These are phyloP conservation scores for Glossosoma conforme DNA, from an alignment of 1,140 invertebrate genomes.

Conservation along the genomic window DNA sequence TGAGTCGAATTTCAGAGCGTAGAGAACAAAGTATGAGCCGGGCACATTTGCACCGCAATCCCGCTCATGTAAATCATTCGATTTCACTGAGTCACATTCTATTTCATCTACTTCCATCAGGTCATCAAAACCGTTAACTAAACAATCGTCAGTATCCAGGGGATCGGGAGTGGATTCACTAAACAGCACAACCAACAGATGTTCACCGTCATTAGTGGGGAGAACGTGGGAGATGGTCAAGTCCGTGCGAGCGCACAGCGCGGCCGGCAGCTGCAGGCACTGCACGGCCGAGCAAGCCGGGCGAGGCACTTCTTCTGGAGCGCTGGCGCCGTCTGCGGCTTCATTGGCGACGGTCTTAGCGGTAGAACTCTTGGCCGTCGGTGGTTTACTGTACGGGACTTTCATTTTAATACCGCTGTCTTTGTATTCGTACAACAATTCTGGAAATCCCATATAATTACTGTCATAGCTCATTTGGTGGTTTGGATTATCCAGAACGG, in stretches of 20 bases:
- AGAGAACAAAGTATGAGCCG: conserved; percentile 42
- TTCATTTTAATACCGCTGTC: conserved; percentile 30
- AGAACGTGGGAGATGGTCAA: conserved; percentile 56
- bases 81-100: conserved; percentile 8
- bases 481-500: conserved; percentile 16
- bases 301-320: conserved; percentile 38
- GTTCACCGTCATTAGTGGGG: conserved; percentile 58
- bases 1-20: conserved; percentile 53
- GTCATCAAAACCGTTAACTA: conserved; percentile 30
- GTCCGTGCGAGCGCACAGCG: conserved; percentile 43
- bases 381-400: conserved; percentile 27
- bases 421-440: conserved; percentile 28
- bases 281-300: conserved; percentile 43
- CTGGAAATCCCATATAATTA: conserved; percentile 21
- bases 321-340: conserved; percentile 42
- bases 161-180: conserved; percentile 30
- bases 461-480: conserved; percentile 10
- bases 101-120: conserved; percentile 46
- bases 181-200: conserved; percentile 60
- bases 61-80: neutral
- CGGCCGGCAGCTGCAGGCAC: conserved; percentile 48
- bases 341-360: conserved; percentile 40
- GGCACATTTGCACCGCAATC: conserved; percentile 6
- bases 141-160: conserved; percentile 31
- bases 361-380: conserved; percentile 20